A percentile compares a stretch with the other conserved stretches of the same genome.
Evolutionary conservation across 2,113 vertebrate species (phyloP).

Genomic region (Uropsilus gracilis): DNA sequence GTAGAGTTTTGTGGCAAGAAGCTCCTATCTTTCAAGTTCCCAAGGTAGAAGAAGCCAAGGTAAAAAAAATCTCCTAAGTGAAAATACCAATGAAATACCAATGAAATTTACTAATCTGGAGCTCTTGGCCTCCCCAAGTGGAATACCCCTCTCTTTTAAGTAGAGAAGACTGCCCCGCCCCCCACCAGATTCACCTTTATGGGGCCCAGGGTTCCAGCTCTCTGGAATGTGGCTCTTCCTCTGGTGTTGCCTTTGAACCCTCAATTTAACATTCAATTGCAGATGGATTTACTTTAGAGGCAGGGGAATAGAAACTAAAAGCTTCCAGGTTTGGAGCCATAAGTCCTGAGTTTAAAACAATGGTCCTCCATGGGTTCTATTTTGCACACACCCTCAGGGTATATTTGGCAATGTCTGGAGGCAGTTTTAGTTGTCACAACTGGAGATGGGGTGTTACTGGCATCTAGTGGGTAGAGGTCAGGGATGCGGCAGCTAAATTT

Average conservation of each 20-base stretch:
- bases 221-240: neutral
- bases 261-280: neutral
- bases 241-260: neutral
- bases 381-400: neutral
- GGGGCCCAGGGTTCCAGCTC: neutral
- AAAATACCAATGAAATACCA: neutral
- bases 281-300: neutral
- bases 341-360: neutral
- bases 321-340: neutral
- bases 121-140: neutral
- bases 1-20: neutral
- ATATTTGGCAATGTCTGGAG: neutral
- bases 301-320: neutral
- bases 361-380: neutral
- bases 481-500: neutral
- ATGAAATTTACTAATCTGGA: neutral
- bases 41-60: neutral
- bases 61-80: neutral
- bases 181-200: neutral
- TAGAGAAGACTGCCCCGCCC: neutral
- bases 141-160: neutral
- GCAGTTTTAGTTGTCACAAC: neutral
- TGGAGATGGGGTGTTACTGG: neutral
- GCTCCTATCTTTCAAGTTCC: neutral
- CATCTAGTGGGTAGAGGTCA: neutral